Base-by-base conservation (phyloP, 2,113 vertebrate genomes). In the Ictidomys tridecemlineatus region DNA sequence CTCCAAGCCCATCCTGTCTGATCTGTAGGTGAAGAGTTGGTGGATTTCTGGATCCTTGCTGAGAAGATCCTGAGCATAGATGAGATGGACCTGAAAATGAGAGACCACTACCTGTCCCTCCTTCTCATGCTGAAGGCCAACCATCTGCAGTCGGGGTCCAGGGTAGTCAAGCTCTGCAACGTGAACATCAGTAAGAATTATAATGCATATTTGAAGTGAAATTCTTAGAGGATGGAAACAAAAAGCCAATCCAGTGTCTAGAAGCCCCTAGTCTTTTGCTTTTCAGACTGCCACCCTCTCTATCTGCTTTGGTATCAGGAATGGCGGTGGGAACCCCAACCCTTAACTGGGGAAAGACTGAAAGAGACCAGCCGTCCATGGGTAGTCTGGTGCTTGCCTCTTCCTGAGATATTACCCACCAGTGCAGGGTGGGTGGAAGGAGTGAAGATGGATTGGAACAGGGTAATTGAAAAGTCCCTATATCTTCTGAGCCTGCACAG, bases 21-120 rank as follows among this genome's bases (percentile, higher is more conserved):
- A 56, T 94, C 69, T 5, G 0, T 10, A 99, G 99, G 99, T 53
- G 98, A 98, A 97, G 98, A 99, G 11, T 56, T 99, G 97, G 76
- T 97, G 0, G 97, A 98, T 63, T 99, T 99, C 97, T 99, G 98
- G 98, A 95, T 99, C 58, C 96, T 97, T 58, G 96, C 98, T 0
- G 98, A 99, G 96, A 98, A 98, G 96, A 98, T 99, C 8, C 93
- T 99, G 92, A 97, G 94, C 48, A 96, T 98, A 14, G 97, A 99
- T 0, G 97, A 99, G 91, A 97, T 76, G 0, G 97, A 99, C 0
- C 11, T 2, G 0, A 74, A 39, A 2, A 91, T 98, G 96, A 98
- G 73, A 89, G 97, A 98, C 13, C 87, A 98, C 80, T 98, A 98
- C 91, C 28, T 98, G 45, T 98, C 98, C 58, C 98, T 99, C 51